Base-by-base conservation (phyloP, 2,113 vertebrate species). In the Xenus cinereus region DNA sequence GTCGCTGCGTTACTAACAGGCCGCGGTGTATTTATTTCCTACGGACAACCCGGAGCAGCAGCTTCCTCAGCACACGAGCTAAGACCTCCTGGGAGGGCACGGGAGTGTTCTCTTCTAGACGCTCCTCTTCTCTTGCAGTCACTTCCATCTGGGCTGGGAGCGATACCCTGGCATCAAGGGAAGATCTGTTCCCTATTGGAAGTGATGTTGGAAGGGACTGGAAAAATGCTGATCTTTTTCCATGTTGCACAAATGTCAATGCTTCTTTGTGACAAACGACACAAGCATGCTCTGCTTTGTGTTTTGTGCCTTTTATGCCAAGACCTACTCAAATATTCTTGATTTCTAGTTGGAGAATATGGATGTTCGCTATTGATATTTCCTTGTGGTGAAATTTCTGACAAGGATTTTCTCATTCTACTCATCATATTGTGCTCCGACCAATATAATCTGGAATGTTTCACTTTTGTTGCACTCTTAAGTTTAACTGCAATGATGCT, bases 401-500 rank as follows among this genome's bases (percentile, higher is more conserved):
- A 95, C 93, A 96, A 95, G 97, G 95, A 96, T 96, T 93, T 87
- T 95, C 90, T 97, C 80, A 43, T 94, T 91, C 64, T 96, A 66
- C 92, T 90, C 85, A 92, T 97, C 94, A 93, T 63, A 35, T 95
- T 96, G 91, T 97, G 96, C 66, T 95, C 95, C 95, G 94, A 89
- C 92, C 21, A 12, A 86, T 97, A 94, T 90, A 92, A 96, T 69
- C 95, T 96, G 96, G 88, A 96, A 92, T 94, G 90, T 95, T 95
- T 91, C 37, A 87, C 92, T 97, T 97, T 94, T 86, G 80, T 93
- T 94, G 78, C 97, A 93, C 94, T 83, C 95, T 90, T 32, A 56
- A 66, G 45, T 83, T 94, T 74, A 84, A 93, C 68, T 74, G 92
- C 93, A 92, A 76, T n/a, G 39, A 96, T 89, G 87, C 54, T 76